A percentile compares a stretch with the other conserved stretches of the same genome.
Evolutionary conservation across 2,888 invertebrate species (phyloP).

Genomic region (Venustoraphidia nigricollis): DNA sequence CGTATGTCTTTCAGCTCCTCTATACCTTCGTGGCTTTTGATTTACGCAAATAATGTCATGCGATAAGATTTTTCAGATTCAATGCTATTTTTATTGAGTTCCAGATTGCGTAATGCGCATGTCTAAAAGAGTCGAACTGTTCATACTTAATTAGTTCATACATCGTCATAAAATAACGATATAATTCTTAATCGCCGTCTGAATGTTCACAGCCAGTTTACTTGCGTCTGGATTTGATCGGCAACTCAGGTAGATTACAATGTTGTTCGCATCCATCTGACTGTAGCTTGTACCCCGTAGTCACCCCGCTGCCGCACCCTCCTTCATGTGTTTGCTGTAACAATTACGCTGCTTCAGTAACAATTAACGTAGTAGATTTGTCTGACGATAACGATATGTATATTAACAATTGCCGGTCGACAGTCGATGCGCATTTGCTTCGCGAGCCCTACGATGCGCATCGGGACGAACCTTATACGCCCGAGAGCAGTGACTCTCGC

Average conservation of each 20-base stretch:
- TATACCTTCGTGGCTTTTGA: no score
- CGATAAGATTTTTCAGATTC: no score
- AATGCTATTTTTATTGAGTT: no score
- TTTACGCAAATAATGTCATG: no score
- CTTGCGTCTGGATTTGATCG: slow-evolving; percentile 51
- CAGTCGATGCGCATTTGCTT: no score
- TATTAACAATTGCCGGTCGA: no score
- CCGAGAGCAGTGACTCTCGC: no score
- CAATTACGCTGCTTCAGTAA: slow-evolving; percentile 24
- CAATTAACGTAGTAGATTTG: slow-evolving; percentile 27
- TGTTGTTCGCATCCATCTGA: slow-evolving; percentile 35
- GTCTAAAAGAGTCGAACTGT: no score
- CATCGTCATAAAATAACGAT: slow-evolving; percentile 1
- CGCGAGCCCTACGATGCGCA: no score
- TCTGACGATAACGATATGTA: slow-evolving; percentile 16
- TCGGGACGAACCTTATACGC: no score
- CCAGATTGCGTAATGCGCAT: no score
- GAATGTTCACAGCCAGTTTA: slow-evolving; percentile 58
- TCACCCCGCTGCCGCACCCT: slow-evolving; percentile 15
- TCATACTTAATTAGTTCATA: background rate
- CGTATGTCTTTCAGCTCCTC: no score
- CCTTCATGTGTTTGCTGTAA: slow-evolving; percentile 29
- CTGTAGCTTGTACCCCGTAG: slow-evolving; percentile 27
- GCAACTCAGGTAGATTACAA: slow-evolving; percentile 61
- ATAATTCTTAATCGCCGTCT: background rate